phyloP scores from a whole-genome alignment of 1,140 invertebrate genomes.

The Zelostemma sp. region DNA sequence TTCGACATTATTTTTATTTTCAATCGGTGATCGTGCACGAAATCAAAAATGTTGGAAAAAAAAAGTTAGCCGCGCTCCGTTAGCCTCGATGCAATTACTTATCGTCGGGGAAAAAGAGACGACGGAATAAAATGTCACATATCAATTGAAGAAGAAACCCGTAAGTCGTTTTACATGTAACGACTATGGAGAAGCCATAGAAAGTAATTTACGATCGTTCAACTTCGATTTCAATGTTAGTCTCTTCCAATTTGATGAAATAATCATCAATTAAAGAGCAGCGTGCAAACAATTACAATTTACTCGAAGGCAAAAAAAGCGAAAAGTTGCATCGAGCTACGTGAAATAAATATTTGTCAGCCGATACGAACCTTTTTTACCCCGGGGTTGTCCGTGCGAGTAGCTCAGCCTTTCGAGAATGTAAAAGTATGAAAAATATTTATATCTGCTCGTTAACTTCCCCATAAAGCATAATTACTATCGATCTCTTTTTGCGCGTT shows the following conservation, averaged over 20 bases:
- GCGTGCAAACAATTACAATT: neutral
- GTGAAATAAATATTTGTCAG: slow-evolving; percentile 39
- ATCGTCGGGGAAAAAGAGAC: neutral
- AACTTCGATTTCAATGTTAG: neutral
- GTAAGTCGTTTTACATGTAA: too few relatives aligned
- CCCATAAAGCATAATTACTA: slow-evolving; percentile 42
- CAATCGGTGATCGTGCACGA: too few relatives aligned
- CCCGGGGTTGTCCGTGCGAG: neutral
- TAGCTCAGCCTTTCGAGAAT: slow-evolving; percentile 20
- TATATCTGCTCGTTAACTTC: slow-evolving; percentile 37
- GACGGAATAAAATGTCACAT: too few relatives aligned
- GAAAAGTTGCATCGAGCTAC: slow-evolving; percentile 1
- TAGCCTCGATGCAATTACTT: too few relatives aligned
- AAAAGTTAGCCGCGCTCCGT: too few relatives aligned
- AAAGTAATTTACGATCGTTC: neutral
- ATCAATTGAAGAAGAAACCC: slow-evolving; percentile 1
- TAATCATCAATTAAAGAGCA: neutral
- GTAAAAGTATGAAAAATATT: slow-evolving; percentile 48
- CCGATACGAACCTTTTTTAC: slow-evolving; percentile 17
- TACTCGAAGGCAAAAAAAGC: neutral
- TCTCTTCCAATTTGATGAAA: neutral
- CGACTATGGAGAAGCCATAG: too few relatives aligned
- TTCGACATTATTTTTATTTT: neutral
- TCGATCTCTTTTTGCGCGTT: slow-evolving; percentile 23
- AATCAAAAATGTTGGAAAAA: too few relatives aligned